Evolutionary conservation across 2,113 vertebrate species (phyloP), one percentile per base, ranked within the genome.

Genomic region (Erythrocercus mccallii): DNA sequence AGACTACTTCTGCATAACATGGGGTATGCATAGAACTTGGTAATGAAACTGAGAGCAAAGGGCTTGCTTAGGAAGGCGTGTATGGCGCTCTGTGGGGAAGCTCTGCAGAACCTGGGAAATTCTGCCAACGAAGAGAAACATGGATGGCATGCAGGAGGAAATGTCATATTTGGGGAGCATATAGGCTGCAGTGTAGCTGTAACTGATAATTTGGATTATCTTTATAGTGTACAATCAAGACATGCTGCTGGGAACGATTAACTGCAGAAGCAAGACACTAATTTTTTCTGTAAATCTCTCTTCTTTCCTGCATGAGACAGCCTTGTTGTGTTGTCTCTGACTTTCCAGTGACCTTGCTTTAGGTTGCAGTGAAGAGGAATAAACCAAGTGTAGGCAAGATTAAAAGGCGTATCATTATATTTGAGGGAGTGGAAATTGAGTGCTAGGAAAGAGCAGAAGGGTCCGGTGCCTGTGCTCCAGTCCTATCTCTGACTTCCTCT

Each of bases 341-440:
- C 82, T 96, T 97, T 93, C n/a, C 37, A 18, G 23, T 93, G 94
- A 96, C 94, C 90, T 96, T 96, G 79, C 28, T 64, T 88, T 93
- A 60, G 33, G 37, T 71, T 96, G 76, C 57, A 81, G 51, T 83
- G 79, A 86, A 92, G 60, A 86, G 44, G 76, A 93, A 96, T 60
- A 92, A 91, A 92, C 85, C 2, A 2, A 69, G 35, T 30, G n/a
- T 44, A 83, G 64, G 64, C 64, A 96, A 66, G 68, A 91, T 90
- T 88, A 90, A 90, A 95, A 93, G 42, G 76, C 3, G 0, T 95
- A 88, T 88, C 37, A 14, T 93, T 94, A 24, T 74, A 68, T 90
- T 88, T 88, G 88, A 95, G 82, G 80, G 44, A 83, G 68, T 68
- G n/a, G 85, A 92, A 97, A 92, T 27, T 81, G 88, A 83, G 37